Evolutionary conservation across 2,113 vertebrate genomes (phyloP), one percentile per base, ranked within the genome.

Genomic region (Stigmatopora nigra): DNA sequence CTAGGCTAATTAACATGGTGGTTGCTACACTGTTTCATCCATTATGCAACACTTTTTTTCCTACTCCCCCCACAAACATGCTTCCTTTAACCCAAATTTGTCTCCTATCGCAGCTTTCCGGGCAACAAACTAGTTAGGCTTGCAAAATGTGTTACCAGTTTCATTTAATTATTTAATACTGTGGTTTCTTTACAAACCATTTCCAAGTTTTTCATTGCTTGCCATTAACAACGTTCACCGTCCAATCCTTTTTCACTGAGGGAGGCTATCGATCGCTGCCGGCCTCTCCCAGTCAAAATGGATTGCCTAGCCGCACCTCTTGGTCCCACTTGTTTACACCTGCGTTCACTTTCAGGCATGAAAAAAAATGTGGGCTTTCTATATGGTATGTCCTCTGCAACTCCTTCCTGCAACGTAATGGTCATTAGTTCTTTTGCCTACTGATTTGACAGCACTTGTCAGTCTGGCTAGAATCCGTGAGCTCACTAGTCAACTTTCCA

Each of bases 381-480:
- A 8, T 41, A 41, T 41, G 9, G 31, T n/a, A 22, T 1, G 0
- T 48, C 49, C 46, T 20, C 58, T 41, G 1, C 49, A 65, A 44
- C 38, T 49, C 71, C 25, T 38, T 60, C 63, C 20, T 59, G 60
- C 7, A 60, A 68, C 68, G 72, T 82, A 71, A 78, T 80, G 68
- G 57, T 64, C 52, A 10, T 47, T 70, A 85, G 80, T 73, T 78
- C 61, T 69, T 46, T 38, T 64, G 71, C 76, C 84, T 69, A 62
- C 73, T 72, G 67, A 78, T 81, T 77, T 84, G 81, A 82, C 78
- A 70, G 68, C 46, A 69, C 31, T 57, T 79, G 75, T 80, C 84
- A 81, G 78, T 35, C 53, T 20, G 0, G 19, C 51, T 12, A 1
- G 51, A 53, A 3, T 19, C 19, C 19, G 10, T 19, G 11, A 20